Evolutionary conservation across 35 echinoderm and acorn worm genomes (phyloP), one percentile per base, ranked within the genome.

Genomic region (Heliocidaris erythrogramma): DNA sequence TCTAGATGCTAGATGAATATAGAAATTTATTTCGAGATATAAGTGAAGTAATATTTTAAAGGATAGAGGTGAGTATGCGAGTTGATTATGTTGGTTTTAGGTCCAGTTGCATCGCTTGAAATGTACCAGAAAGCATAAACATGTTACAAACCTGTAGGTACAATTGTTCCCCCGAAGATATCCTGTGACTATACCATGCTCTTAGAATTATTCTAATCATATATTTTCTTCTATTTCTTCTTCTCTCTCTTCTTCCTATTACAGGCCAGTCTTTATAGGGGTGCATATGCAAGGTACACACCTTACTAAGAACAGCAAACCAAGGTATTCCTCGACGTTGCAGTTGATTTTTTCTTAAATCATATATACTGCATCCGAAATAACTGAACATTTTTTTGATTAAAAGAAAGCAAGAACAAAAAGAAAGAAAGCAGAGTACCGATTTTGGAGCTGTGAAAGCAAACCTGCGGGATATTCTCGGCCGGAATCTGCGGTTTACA

Each of bases 271-370:
- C 59, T 96, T 10, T 96, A 96, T 59, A 96, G 95, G 86, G 95
- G 95, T 61, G 95, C 93, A 27, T 96, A 96, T 48, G 95, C 95
- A 88, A 93, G 95, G 32, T 96, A 96, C 31, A 96, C 95, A 47
- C 95, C 95, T 52, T 96, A 96, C 86, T 96, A 96, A 94, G 31
- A 92, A 5, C 47, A 92, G n/a, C 29, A 18, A 59, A 52, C 49
- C 91, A 59, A 12, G 91, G 91, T 92, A 92, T 92, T 92, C 49
- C 27, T 92, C 31, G 16, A 89, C 42, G 87, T 18, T 47, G 65
- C 18, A 8, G 17, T 21, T 78, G 4, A 78, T 78, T 24, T 78
- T 78, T 7, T 78, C 65, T n/a, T n/a, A 78, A 78, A 78, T 24
- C 18, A 78, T 78, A 24, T n/a, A 27, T 27, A 78, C 65, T 78